Conservation (phyloP, 2,888 invertebrate genomes). For the Hermaeophaga mercurialis region DNA sequence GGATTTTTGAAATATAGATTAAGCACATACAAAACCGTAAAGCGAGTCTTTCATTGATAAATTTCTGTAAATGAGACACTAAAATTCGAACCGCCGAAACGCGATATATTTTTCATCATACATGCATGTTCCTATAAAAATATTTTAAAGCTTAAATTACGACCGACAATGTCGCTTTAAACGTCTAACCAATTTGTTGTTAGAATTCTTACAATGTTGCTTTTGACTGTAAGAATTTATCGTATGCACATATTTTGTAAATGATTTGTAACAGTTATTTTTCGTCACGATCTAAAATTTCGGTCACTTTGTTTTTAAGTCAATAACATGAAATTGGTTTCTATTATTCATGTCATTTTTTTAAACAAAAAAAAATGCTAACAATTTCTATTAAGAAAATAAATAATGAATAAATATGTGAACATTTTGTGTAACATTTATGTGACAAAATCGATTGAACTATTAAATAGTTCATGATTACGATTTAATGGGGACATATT, state of each 20-base stretch:
- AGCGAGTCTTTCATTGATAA: background rate
- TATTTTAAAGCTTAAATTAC: background rate
- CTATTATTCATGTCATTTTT: too few species aligned
- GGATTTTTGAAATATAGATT: background rate
- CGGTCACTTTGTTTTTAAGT: background rate
- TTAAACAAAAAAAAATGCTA: too few species aligned
- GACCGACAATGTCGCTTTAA: background rate
- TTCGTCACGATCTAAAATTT: background rate
- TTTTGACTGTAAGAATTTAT: background rate
- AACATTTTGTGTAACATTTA: too few species aligned
- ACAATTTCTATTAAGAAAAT: too few species aligned
- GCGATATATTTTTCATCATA: background rate
- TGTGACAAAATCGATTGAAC: too few species aligned
- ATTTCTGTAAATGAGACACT: background rate
- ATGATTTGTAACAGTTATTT: background rate
- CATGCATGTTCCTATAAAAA: background rate
- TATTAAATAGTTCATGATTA: too few species aligned
- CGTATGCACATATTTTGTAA: background rate
- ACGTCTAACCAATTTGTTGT: background rate
- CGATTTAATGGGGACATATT: too few species aligned
- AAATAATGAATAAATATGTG: too few species aligned
- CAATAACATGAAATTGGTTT: background rate
- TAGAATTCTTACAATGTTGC: background rate
- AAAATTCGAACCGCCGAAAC: background rate
- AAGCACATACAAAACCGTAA: background rate